Base-by-base conservation (phyloP, 2,113 vertebrate genomes). In the Pangasianodon hypophthalmus region DNA sequence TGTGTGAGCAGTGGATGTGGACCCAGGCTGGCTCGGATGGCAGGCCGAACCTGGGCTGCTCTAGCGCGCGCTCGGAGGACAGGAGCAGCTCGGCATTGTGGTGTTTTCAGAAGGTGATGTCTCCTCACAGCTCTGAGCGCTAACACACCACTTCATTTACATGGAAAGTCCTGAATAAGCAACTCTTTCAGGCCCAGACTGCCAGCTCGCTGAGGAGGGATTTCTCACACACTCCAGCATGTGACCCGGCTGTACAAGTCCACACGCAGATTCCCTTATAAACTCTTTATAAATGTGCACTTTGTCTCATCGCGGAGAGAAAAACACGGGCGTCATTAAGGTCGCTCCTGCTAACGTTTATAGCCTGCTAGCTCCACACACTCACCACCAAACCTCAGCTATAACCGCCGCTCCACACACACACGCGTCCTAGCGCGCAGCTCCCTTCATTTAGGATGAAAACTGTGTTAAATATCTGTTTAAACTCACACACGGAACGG, bases 301-400 rank as follows among this genome's bases (percentile, higher is more conserved):
- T 87, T 86, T 73, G 92, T 93, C 90, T 93, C 89, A 94, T 93
- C 94, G 92, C 92, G 93, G 46, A 87, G 83, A 88, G 88, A 93
- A 94, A 96, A 95, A 95, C 94, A 93, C 95, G 95, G 94, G 94
- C 96, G 96, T 96, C 95, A 95, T 92, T 93, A 84, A 87, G 91
- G 92, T 93, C 91, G 94, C 92, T 93, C 93, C 93, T 77, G 89
- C 73, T 85, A 58, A 90, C 52, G 6, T 32, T n/a, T 50, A 87
- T 82, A 75, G 77, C 81, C 54, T 48, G 77, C 58, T 67, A 32
- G 13, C 64, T 19, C 26, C 0, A 26, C 50, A 54, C 52, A 44
- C 67, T 37, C 14, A 52, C 13, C 5, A 19, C 4, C 77, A 9
- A 44, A 44, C 71, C 71, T 41, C 71, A 21, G 9, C 41, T 41